A percentile compares a stretch with the other conserved stretches of the same genome.
These are phyloP conservation scores for Eupithecia insigniata DNA, from an alignment of 2,888 invertebrate species.

Conservation along the genomic window DNA sequence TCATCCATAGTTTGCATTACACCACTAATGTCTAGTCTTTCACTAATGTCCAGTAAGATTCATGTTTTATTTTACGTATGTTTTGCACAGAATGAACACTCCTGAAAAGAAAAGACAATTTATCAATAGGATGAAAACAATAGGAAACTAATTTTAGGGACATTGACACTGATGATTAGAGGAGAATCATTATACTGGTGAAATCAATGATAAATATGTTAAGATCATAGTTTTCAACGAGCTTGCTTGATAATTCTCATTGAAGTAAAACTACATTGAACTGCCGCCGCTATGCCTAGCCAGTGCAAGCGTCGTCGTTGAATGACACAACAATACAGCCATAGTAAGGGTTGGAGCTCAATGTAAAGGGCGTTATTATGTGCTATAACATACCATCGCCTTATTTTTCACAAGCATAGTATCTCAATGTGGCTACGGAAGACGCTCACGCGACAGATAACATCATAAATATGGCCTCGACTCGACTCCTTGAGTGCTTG, in stretches of 20 bases:
- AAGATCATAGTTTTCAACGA: slow-evolving; percentile 22
- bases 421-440: slow-evolving; percentile 78
- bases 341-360: slow-evolving; percentile 34
- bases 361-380: slow-evolving; percentile 37
- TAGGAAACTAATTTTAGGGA: slow-evolving; percentile 32
- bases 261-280: slow-evolving; percentile 62
- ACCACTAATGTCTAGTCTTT: slow-evolving; percentile 66
- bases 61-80: slow-evolving; percentile 65
- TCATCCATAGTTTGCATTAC: slow-evolving; percentile 81
- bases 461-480: slow-evolving; percentile 88
- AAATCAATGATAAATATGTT: slow-evolving; percentile 11
- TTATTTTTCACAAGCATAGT: slow-evolving; percentile 67
- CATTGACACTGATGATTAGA: slow-evolving; percentile 23
- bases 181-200: slow-evolving; percentile 1
- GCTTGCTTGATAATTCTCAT: slow-evolving; percentile 27
- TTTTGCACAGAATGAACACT: slow-evolving; percentile 63
- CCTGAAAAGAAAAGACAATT: slow-evolving; percentile 73
- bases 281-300: slow-evolving; percentile 71
- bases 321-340: slow-evolving; percentile 52
- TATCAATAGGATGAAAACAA: slow-evolving; percentile 54
- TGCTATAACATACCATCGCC: slow-evolving; percentile 77
- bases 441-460: slow-evolving; percentile 84
- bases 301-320: slow-evolving; percentile 77
- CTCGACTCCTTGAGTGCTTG: slow-evolving; percentile 79
- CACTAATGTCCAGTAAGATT: slow-evolving; percentile 70